phyloP scores from a whole-genome alignment of 2,797 vertebrate genomes.

The Geotrypetes seraphini region DNA sequence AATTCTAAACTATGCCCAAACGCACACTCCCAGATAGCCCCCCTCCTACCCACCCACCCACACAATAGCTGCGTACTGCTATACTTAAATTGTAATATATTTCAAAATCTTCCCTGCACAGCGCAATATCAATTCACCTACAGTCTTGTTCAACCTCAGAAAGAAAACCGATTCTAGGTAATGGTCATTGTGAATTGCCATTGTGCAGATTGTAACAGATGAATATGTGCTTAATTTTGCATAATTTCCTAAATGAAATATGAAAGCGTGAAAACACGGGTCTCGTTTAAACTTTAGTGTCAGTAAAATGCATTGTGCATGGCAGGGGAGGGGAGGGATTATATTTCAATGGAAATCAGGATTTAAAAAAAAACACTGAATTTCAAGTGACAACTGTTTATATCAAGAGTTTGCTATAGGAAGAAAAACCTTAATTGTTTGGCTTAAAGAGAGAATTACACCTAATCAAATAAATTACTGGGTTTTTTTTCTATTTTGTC shows the following conservation, averaged over 20 bases:
- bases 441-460: neutral
- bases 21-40: too few relatives aligned
- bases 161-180: too few relatives aligned
- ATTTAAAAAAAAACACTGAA: slow-evolving; percentile 1
- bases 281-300: slow-evolving; percentile 7
- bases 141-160: too few relatives aligned
- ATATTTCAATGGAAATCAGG: neutral
- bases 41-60: too few relatives aligned
- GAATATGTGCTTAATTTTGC: neutral
- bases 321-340: slow-evolving; percentile 1
- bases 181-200: too few relatives aligned
- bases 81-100: too few relatives aligned
- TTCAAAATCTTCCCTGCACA: too few relatives aligned
- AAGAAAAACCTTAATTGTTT: slow-evolving; percentile 15
- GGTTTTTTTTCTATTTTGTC: neutral
- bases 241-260: slow-evolving; percentile 1
- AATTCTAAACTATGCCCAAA: too few relatives aligned
- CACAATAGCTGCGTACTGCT: too few relatives aligned
- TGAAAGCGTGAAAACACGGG: slow-evolving; percentile 1
- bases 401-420: slow-evolving; percentile 9
- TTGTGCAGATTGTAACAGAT: neutral
- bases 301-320: slow-evolving; percentile 5
- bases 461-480: neutral
- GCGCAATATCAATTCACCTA: too few relatives aligned
- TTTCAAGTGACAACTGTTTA: slow-evolving; percentile 2